Conservation (phyloP, 2,888 invertebrate genomes). For the Eucera pruinosa region DNA sequence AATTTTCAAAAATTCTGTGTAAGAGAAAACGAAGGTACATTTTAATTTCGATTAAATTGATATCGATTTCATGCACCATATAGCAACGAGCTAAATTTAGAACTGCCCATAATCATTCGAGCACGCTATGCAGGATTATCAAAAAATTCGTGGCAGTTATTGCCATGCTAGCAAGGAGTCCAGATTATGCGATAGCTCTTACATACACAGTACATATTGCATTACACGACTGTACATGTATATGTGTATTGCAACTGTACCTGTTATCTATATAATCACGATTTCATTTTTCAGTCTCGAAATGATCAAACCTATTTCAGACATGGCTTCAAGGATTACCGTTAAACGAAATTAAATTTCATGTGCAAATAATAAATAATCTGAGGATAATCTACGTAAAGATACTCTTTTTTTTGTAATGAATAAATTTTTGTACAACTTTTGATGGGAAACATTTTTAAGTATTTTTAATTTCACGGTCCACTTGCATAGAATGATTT, state of each 20-base stretch:
- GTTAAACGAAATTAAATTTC: neutral
- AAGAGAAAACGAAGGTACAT: neutral
- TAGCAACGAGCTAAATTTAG: constrained; percentile 24
- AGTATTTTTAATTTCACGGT: constrained; percentile 1
- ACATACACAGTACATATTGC: constrained; percentile 14
- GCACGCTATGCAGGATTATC: constrained; percentile 33
- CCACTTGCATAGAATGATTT: constrained; percentile 15
- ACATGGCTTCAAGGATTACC: neutral
- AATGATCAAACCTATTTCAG: neutral
- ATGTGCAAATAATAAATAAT: neutral
- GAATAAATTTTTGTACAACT: neutral
- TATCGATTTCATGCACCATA: constrained; percentile 30
- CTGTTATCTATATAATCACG: constrained; percentile 8
- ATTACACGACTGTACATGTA: constrained; percentile 5
- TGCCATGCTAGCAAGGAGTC: constrained; percentile 14
- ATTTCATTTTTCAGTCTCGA: constrained; percentile 9
- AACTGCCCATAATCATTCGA: constrained; percentile 17
- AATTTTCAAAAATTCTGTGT: neutral
- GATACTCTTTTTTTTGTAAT: neutral
- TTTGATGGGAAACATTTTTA: neutral
- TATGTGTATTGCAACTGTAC: neutral
- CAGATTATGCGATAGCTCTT: constrained; percentile 35
- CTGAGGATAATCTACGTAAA: neutral
- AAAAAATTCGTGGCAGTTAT: constrained; percentile 43
- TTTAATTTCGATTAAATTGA: neutral